These are phyloP conservation scores for Apteryx mantelli DNA, from an alignment of 2,113 vertebrate genomes.

Conservation along the genomic window DNA sequence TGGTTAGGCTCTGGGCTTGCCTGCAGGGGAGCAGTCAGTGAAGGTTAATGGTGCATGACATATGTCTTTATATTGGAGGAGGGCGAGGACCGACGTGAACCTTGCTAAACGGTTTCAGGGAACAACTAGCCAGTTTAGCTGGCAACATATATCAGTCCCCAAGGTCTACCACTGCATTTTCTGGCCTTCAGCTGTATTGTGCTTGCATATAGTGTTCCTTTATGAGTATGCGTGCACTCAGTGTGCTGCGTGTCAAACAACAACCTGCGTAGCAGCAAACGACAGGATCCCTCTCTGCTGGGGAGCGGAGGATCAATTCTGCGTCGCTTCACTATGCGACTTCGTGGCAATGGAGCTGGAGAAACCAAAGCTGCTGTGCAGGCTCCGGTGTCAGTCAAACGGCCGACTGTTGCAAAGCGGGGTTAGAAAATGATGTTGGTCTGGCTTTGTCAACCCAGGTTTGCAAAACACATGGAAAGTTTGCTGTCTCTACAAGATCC, in stretches of 20 bases:
- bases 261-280: not conserved
- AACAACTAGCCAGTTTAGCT: not conserved
- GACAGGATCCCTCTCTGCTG: not conserved
- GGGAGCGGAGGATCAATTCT: not conserved
- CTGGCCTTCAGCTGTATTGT: not conserved
- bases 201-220: not conserved
- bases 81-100: rapidly evolving
- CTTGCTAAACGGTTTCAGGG: not conserved
- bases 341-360: not conserved
- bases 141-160: not conserved
- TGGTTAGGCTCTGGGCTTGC: not conserved
- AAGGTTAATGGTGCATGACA: not conserved
- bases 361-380: not conserved
- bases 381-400: not conserved
- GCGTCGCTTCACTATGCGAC: rapidly evolving
- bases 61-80: rapidly evolving
- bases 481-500: not conserved
- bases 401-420: not conserved
- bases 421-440: not conserved
- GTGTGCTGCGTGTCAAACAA: not conserved
- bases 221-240: not conserved
- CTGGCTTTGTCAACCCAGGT: not conserved
- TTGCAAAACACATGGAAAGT: not conserved
- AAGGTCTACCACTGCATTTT: not conserved
- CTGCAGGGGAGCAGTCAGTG: not conserved